Percentiles rank a stretch among this genome's conserved stretches.
Conservation (phyloP, 2,888 invertebrate genomes). For the Idaea straminata region DNA sequence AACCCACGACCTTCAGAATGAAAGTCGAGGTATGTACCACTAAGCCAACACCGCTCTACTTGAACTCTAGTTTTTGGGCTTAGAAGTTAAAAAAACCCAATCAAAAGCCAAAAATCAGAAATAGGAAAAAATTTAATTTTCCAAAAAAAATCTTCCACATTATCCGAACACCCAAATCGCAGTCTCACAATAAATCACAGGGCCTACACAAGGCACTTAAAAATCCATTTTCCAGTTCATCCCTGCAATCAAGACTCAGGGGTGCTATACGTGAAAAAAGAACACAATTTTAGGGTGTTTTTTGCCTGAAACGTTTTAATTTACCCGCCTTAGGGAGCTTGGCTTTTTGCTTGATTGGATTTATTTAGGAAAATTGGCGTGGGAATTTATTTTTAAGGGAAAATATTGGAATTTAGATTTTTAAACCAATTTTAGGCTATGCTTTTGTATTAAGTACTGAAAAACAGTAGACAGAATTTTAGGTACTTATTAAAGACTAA, state of each 20-base stretch:
- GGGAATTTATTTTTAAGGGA: conserved; percentile 25
- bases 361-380: conserved; percentile 6
- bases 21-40: too few species aligned
- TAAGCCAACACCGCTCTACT: too few species aligned
- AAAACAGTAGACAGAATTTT: conserved; percentile 9
- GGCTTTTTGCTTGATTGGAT: conserved; percentile 18
- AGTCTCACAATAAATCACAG: conserved; percentile 70
- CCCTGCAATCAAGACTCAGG: conserved; percentile 45
- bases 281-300: conserved; percentile 37
- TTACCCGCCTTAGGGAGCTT: conserved; percentile 12
- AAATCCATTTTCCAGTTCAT: conserved; percentile 57
- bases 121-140: too few species aligned
- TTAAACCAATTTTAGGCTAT: too few species aligned
- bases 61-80: too few species aligned
- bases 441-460: too few species aligned
- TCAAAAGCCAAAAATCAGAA: too few species aligned
- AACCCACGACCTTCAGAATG: too few species aligned
- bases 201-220: conserved; percentile 57
- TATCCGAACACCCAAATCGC: conserved; percentile 9
- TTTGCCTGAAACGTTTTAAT: conserved; percentile 15
- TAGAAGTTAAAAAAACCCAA: too few species aligned
- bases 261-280: conserved; percentile 31
- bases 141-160: conserved; percentile 35
- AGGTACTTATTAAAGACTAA: conserved; percentile 5
- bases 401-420: conserved; percentile 5